These are phyloP conservation scores for Poecilia wingei DNA, from an alignment of 2,797 vertebrate genomes.

Conservation along the genomic window DNA sequence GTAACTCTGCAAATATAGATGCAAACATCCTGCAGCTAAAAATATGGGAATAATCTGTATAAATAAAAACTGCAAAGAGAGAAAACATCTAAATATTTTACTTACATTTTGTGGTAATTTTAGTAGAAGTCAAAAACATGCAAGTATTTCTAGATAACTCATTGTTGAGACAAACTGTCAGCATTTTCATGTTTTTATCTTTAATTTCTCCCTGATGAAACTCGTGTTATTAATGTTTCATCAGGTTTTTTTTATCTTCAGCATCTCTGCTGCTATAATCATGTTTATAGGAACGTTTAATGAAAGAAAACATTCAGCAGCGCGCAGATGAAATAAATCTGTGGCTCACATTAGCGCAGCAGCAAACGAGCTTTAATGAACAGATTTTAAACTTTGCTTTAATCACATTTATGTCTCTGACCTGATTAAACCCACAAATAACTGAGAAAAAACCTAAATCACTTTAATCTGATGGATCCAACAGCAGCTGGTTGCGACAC, in stretches of 20 bases:
- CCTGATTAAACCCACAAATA: conserved; percentile 11
- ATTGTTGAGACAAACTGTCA: not conserved
- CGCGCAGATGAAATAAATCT: conserved; percentile 1
- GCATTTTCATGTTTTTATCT: not conserved
- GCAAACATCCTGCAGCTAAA: not conserved
- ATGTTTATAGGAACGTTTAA: not conserved
- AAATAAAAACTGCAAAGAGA: not conserved
- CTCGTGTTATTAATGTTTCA: not conserved
- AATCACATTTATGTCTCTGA: conserved; percentile 6
- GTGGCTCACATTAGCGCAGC: not conserved
- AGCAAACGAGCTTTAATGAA: conserved; percentile 18
- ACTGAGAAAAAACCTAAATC: not conserved
- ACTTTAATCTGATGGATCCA: not conserved
- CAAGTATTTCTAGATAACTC: not conserved
- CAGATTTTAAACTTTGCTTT: conserved; percentile 23
- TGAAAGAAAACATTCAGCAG: not conserved
- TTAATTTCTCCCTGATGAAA: not conserved
- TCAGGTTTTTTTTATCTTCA: not conserved
- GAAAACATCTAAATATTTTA: not conserved
- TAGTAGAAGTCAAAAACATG: not conserved
- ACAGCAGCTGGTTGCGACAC: too few relatives aligned
- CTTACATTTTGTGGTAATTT: not conserved
- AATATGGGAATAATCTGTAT: not conserved
- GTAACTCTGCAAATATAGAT: not conserved
- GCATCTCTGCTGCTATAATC: not conserved